These are phyloP conservation scores for Callaeas wilsoni DNA, from an alignment of 2,113 vertebrate genomes.

Conservation along the genomic window DNA sequence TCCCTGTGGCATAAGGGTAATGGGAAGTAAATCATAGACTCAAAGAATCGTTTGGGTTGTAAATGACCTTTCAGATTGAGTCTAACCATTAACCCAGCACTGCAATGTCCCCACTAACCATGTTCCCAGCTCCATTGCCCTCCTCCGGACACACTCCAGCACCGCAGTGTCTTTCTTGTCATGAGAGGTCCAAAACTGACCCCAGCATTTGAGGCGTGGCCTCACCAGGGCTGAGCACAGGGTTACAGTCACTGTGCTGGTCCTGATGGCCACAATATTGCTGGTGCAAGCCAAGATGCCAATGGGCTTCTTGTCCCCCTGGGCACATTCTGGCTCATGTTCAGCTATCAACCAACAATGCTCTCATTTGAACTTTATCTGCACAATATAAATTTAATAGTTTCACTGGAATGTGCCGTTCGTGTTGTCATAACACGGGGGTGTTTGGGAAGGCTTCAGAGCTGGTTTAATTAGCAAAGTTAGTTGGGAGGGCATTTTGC, in stretches of 20 bases:
- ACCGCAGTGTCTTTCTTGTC: fast-evolving
- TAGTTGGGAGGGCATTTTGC: not conserved
- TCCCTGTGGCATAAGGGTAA: not conserved
- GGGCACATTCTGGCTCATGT: not conserved
- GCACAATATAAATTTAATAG: not conserved
- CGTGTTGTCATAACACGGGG: not conserved
- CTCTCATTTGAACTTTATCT: not conserved
- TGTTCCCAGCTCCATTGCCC: not conserved
- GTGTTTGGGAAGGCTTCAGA: constrained; percentile 1
- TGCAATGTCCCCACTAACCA: not conserved
- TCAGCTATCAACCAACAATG: not conserved
- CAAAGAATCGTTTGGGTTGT: fast-evolving
- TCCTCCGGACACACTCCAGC: not conserved
- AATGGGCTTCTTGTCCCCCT: not conserved
- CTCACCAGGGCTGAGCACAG: not conserved
- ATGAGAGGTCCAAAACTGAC: not conserved
- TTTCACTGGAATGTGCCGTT: not conserved
- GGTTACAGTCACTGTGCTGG: not conserved
- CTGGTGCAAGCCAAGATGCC: not conserved
- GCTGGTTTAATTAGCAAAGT: constrained; percentile 56
- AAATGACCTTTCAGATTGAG: not conserved
- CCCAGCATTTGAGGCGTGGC: not conserved
- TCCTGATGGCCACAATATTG: not conserved
- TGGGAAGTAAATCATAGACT: not conserved
- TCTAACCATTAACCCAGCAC: too few species aligned